Evolutionary conservation across 1,140 invertebrate genomes (phyloP).

Genomic region (Phymastichus coffea): DNA sequence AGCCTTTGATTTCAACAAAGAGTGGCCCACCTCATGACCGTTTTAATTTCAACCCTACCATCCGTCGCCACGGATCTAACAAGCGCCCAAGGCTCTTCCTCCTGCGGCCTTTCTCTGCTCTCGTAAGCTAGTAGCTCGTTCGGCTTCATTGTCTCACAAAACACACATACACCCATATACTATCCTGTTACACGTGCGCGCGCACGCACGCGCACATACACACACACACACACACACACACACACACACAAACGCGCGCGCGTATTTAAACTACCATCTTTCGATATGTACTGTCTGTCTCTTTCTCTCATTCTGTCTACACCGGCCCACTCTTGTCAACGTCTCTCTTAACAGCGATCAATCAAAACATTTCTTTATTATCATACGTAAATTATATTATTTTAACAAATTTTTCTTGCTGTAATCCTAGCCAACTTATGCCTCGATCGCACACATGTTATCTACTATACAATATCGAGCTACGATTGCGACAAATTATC

Average conservation of each 20-base stretch:
- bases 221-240: too few species aligned
- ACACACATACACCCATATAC: neutral
- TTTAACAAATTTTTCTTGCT: too few species aligned
- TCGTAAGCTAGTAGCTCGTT: constrained; percentile 42
- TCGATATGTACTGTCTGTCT: too few species aligned
- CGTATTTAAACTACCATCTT: too few species aligned
- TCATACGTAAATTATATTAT: too few species aligned
- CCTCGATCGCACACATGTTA: constrained; percentile 9
- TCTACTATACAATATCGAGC: constrained; percentile 1
- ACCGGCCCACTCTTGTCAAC: constrained; percentile 22
- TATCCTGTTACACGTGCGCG: constrained; percentile 3
- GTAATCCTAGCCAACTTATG: constrained; percentile 22
- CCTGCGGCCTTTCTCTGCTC: constrained; percentile 45
- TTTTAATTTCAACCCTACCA: constrained; percentile 49
- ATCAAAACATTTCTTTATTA: too few species aligned
- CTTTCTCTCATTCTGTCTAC: constrained; percentile 5
- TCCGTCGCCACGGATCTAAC: constrained; percentile 31
- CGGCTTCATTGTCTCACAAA: neutral
- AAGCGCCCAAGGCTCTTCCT: constrained; percentile 39
- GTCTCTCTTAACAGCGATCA: constrained; percentile 24
- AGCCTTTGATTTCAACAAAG: constrained; percentile 64
- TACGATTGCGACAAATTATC: constrained; percentile 2
- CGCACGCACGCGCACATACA: too few species aligned
- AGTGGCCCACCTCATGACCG: constrained; percentile 64
- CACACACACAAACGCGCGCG: too few species aligned